These are phyloP conservation scores for Petrocephalus schoutedeni DNA, from an alignment of 2,797 vertebrate species.

Conservation along the genomic window DNA sequence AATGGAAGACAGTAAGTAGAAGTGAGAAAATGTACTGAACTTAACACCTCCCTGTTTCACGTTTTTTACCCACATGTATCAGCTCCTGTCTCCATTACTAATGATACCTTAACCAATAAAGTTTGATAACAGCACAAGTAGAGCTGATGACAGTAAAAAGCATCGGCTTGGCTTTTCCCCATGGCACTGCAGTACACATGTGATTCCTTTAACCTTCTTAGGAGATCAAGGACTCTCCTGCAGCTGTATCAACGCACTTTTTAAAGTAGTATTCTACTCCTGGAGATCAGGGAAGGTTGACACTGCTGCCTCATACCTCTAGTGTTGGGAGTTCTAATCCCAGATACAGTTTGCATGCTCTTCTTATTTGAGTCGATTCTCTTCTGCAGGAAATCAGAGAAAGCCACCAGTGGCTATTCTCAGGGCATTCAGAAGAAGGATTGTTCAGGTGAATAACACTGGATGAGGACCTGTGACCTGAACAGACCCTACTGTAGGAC, in stretches of 20 bases:
- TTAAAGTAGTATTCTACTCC: background rate
- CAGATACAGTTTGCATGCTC: background rate
- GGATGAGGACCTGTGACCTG: background rate
- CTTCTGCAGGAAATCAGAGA: background rate
- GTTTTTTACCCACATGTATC: background rate
- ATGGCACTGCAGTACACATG: background rate
- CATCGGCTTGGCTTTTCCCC: background rate
- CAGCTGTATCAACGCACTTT: background rate
- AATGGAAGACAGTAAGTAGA: background rate
- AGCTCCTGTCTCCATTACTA: background rate
- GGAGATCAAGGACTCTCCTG: background rate
- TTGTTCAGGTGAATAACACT: background rate
- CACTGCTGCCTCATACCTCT: background rate
- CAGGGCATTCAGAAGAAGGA: background rate
- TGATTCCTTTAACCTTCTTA: background rate
- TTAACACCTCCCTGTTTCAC: background rate
- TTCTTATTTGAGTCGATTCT: too few species aligned
- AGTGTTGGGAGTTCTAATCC: background rate
- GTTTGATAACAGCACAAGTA: background rate
- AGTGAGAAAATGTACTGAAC: slow-evolving; percentile 10
- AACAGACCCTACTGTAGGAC: background rate
- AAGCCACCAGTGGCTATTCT: background rate
- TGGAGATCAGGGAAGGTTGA: background rate
- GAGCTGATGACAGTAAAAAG: background rate
- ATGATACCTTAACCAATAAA: background rate